A percentile compares a stretch with the other conserved stretches of the same genome.
Evolutionary conservation across 2,888 invertebrate species (phyloP).

Genomic region (Lycophotia porphyrea): DNA sequence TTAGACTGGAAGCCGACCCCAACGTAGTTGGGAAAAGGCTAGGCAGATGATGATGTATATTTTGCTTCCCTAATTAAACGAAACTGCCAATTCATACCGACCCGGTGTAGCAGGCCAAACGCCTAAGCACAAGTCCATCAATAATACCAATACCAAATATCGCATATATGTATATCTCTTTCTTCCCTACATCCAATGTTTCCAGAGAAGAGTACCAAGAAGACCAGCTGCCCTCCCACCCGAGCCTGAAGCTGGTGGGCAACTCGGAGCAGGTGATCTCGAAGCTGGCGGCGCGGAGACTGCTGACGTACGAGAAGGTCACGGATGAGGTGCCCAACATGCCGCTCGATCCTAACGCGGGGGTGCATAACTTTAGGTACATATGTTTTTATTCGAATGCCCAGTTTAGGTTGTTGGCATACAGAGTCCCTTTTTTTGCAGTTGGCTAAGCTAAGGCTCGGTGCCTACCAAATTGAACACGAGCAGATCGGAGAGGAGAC

Average conservation of each 20-base stretch:
- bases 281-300: constrained; percentile 94
- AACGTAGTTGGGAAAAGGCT: too few species aligned
- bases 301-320: constrained; percentile 96
- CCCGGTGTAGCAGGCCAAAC: neutral
- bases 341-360: constrained; percentile 75
- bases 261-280: constrained; percentile 98
- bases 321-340: constrained; percentile 81
- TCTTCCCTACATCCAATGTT: neutral
- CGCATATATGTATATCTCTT: too few species aligned
- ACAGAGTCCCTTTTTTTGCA: neutral
- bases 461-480: neutral
- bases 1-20: too few species aligned
- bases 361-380: constrained; percentile 79
- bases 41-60: too few species aligned
- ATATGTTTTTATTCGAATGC: neutral
- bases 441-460: neutral
- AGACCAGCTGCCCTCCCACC: constrained; percentile 94
- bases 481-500: neutral
- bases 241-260: constrained; percentile 93
- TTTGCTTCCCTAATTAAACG: neutral
- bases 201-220: constrained; percentile 93
- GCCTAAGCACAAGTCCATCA: neutral
- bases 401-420: neutral
- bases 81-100: neutral
- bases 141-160: neutral